Evolutionary conservation across 2,797 vertebrate species (phyloP), one percentile per base, ranked within the genome.

Genomic region (Rhincodon typus): DNA sequence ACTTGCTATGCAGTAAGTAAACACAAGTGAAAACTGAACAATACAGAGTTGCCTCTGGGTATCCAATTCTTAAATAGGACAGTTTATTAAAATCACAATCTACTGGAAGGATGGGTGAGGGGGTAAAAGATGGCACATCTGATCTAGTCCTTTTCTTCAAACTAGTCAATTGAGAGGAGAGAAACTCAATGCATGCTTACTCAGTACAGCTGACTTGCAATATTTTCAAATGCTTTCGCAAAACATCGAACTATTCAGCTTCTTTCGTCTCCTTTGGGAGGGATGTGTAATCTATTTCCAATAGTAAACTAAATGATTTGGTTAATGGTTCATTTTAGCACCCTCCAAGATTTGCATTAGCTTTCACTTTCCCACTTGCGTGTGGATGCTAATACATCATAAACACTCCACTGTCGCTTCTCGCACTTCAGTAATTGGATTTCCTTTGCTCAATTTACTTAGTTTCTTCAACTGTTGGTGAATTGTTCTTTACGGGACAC

Each of bases 241-340:
- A 27, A 67, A 21, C 93, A 30, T 94, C 4, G 38, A 25, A 42
- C 93, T 27, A 34, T 72, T 94, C 67, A 70, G 67, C 23, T 70
- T 42, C 38, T 50, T 46, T 42, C 10, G 8, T 38, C 17, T 70
- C 93, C 67, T 94, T 46, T 38, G 93, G 93, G 67, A 69, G 67
- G 19, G 30, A 70, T 69, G 38, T 72, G 67, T 94, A 94, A 94
- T 94, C 66, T 69, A 72, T 94, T 94, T 94, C 38, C 93, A 94
- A 94, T 94, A 94, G 66, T 72, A 70, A 94, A 72, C 38, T 70
- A 94, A 94, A 94, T 94, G 93, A 94, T n/a, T 94, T 94, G 93
- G 93, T 94, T 94, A 94, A 94, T 94, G 93, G 93, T 25, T 72
- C 93, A 72, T 72, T 94, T 94, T 94, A 94, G 93, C 93, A 94